Base-by-base conservation (phyloP, 2,113 vertebrate genomes). In the Pseudois nayaur region DNA sequence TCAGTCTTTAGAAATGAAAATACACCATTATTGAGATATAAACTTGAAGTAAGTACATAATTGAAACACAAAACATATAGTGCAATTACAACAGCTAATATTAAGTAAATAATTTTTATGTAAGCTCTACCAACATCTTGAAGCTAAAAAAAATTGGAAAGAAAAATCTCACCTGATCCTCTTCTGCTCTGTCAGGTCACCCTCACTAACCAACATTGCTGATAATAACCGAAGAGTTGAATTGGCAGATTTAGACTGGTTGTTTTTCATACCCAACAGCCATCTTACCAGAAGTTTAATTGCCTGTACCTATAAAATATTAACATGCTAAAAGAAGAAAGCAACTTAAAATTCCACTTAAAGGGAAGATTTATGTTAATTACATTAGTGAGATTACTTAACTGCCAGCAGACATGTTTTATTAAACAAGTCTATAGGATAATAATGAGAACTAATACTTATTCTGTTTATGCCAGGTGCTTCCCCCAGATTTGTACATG, bases 231-330 rank as follows among this genome's bases (percentile, higher is more conserved):
- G 99, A 93, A 99, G 99, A 55, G 99, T 99, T 97, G 99, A 99
- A 98, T 99, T 99, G 4, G 99, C 99, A 0, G 99, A 99, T 98
- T 99, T 99, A 1, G 99, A 99, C 95, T 99, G 99, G 98, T 99
- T 99, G 98, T 99, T 99, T 97, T 99, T 99, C 99, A 99, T 99
- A 87, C 99, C 99, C 98, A 99, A 96, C 96, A 99, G 99, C 99
- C 99, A 99, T 74, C 99, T 99, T 54, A 99, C 99, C 95, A 99
- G 91, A 94, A 99, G 99, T 98, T 99, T 99, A 98, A 99, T 99
- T 97, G 99, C 99, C 98, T 99, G 99, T 96, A 99, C 99, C 99
- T 99, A 97, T 57, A n/a, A 59, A 97, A 97, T 91, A 97, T 2
- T 50, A 98, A 98, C 74, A 98, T 54, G 98, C 79, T 91, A 95